A percentile compares a stretch with the other conserved stretches of the same genome.
Conservation (phyloP, 2,113 vertebrate genomes). For the Chitala chitala region DNA sequence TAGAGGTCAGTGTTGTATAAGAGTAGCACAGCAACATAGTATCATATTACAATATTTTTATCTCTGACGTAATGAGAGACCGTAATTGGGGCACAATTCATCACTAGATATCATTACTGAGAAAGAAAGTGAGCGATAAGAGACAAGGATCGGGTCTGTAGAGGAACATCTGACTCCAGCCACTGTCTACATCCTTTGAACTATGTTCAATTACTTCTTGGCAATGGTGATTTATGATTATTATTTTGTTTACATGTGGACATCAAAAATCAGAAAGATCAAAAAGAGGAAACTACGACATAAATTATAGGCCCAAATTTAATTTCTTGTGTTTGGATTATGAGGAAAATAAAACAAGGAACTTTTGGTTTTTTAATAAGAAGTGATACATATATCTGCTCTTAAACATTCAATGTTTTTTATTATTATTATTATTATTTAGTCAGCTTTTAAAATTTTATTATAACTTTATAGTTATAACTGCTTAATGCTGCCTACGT, state of each 20-base stretch:
- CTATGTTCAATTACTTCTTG: not conserved
- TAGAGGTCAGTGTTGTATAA: slow-evolving; percentile 17
- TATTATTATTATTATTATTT: too few species aligned
- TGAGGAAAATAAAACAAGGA: too few species aligned
- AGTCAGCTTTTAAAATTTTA: too few species aligned
- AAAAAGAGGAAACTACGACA: too few species aligned
- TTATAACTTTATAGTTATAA: too few species aligned
- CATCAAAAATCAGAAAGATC: not conserved
- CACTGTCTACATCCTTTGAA: not conserved
- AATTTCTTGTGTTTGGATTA: too few species aligned
- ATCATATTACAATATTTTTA: not conserved
- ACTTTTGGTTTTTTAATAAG: too few species aligned
- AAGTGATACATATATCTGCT: too few species aligned
- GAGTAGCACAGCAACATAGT: not conserved
- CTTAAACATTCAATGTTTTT: too few species aligned
- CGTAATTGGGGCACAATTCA: not conserved
- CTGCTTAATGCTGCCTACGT: too few species aligned
- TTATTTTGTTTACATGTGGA: not conserved
- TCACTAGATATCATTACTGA: not conserved
- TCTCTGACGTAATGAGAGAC: not conserved
- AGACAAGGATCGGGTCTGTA: not conserved
- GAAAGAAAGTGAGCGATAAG: not conserved
- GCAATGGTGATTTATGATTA: not conserved
- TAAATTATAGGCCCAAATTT: too few species aligned
- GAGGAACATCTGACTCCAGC: not conserved